Percentiles rank a stretch among this genome's conserved stretches.
phyloP scores from a whole-genome alignment of 2,888 invertebrate species.

The Dryocosmus kuriphilus region DNA sequence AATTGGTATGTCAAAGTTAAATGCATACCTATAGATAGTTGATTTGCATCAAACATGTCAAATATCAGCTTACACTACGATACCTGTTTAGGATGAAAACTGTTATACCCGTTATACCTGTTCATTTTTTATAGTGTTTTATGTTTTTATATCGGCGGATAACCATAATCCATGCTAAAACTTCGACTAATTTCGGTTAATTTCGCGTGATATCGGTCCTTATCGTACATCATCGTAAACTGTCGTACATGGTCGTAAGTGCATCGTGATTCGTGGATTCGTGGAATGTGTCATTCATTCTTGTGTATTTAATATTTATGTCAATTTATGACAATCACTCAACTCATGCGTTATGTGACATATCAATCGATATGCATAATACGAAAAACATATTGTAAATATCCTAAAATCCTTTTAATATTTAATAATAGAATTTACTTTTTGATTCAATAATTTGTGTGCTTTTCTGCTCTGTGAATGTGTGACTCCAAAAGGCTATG shows the following conservation, averaged over 20 bases:
- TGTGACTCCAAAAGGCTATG: constrained; percentile 48
- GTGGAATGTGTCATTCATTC: constrained; percentile 1
- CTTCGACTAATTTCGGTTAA: neutral
- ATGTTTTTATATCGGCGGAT: too few relatives aligned
- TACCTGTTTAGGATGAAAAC: too few relatives aligned
- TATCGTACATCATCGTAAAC: neutral
- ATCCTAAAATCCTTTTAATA: neutral
- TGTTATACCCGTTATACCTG: too few relatives aligned
- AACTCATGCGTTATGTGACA: neutral
- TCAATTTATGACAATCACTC: neutral
- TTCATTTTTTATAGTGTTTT: too few relatives aligned
- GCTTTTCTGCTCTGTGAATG: neutral
- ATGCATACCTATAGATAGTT: too few relatives aligned
- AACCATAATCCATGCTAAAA: neutral
- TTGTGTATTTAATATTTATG: too few relatives aligned
- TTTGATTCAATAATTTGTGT: neutral
- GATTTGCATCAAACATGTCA: too few relatives aligned
- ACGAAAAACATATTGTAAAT: neutral
- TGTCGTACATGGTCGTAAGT: neutral
- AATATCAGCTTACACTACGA: too few relatives aligned
- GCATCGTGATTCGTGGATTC: neutral
- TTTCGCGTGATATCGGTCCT: neutral
- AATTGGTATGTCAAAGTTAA: too few relatives aligned
- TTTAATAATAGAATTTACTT: neutral
- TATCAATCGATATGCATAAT: neutral